Evolutionary conservation across 2,113 vertebrate species (phyloP).

Genomic region (Neodontobutis hainanensis): DNA sequence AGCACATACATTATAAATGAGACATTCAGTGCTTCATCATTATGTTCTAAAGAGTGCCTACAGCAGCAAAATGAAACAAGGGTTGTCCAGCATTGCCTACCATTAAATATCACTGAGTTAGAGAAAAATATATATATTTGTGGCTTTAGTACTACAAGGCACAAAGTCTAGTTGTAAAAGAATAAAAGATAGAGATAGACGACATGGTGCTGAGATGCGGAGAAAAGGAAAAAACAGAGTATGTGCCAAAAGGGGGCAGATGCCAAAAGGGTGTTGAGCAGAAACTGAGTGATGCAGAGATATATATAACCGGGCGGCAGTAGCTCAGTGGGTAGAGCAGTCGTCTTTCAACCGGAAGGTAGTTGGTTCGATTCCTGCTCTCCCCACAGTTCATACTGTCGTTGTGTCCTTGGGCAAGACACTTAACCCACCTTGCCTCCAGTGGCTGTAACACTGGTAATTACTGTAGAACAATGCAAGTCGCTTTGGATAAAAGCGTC

Average conservation of each 20-base stretch:
- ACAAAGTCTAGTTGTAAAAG: conserved; percentile 40
- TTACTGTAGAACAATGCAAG: no score
- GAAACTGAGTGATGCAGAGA: conserved; percentile 37
- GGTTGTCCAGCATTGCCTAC: conserved; percentile 25
- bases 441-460: no score
- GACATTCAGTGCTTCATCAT: conserved; percentile 13
- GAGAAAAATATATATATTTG: conserved; percentile 1
- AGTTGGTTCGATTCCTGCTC: no score
- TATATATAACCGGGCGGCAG: no score
- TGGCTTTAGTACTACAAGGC: conserved; percentile 26
- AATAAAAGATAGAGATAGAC: conserved; percentile 27
- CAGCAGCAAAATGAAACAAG: conserved; percentile 25
- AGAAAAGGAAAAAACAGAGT: conserved; percentile 15
- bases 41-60: conserved; percentile 21
- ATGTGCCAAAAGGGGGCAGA: conserved; percentile 22
- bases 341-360: no score
- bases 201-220: conserved; percentile 38
- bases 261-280: conserved; percentile 43
- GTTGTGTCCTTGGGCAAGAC: no score
- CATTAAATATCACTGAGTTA: conserved; percentile 36
- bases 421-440: no score
- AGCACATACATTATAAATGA: conserved; percentile 10
- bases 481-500: no score
- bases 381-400: no score
- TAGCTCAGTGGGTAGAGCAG: no score